Percentiles rank a stretch among this genome's conserved stretches.
phyloP scores from a whole-genome alignment of 2,888 invertebrate genomes.

The Tachina lurida region DNA sequence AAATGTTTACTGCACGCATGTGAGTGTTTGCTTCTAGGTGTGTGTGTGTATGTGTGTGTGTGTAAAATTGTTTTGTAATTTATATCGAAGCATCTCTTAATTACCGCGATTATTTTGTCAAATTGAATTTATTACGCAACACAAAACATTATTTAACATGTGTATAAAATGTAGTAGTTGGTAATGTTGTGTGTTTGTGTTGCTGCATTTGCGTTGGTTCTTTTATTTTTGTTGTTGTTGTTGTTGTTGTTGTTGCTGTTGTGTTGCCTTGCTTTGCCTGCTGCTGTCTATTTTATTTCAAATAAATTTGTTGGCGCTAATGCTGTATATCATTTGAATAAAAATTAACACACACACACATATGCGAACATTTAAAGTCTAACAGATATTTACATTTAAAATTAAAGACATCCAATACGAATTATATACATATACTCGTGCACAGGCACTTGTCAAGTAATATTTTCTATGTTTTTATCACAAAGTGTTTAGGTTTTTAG shows the following conservation, averaged over 20 bases:
- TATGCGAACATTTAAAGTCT: slow-evolving; percentile 18
- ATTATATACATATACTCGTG: background rate
- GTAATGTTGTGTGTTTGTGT: slow-evolving; percentile 25
- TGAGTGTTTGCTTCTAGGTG: background rate
- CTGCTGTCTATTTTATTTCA: slow-evolving; percentile 47
- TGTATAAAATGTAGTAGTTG: slow-evolving; percentile 63
- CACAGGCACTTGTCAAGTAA: background rate
- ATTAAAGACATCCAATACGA: slow-evolving; percentile 14
- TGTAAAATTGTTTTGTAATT: slow-evolving; percentile 70
- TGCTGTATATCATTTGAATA: slow-evolving; percentile 53
- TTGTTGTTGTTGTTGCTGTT: background rate
- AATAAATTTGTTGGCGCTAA: slow-evolving; percentile 58
- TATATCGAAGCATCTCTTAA: slow-evolving; percentile 72
- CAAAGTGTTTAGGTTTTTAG: background rate
- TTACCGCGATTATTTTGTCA: slow-evolving; percentile 72
- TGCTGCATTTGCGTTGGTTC: slow-evolving; percentile 37
- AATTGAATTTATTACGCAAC: slow-evolving; percentile 72
- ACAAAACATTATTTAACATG: slow-evolving; percentile 71
- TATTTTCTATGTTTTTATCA: background rate
- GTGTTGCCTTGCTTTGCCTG: background rate
- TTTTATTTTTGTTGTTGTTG: slow-evolving; percentile 28
- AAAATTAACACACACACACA: background rate
- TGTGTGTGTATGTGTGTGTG: slow-evolving; percentile 14
- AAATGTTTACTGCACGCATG: background rate
- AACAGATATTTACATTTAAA: slow-evolving; percentile 13